These are phyloP conservation scores for Holacanthella duospinosa DNA, from an alignment of 2,888 invertebrate genomes.

Conservation along the genomic window DNA sequence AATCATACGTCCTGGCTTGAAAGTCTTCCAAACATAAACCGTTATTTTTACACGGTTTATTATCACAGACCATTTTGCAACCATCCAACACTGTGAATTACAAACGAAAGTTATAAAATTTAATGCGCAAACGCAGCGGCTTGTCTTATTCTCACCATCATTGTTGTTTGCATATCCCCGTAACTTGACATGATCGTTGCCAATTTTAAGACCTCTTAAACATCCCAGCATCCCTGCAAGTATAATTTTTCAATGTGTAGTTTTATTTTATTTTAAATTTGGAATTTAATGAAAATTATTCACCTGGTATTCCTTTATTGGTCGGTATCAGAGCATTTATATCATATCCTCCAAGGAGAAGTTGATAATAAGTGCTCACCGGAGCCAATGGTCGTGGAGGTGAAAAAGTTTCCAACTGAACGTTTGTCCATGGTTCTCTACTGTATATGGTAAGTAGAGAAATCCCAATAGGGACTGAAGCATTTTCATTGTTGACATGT, in stretches of 20 bases:
- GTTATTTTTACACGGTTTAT: conserved; percentile 74
- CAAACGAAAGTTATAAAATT: not conserved
- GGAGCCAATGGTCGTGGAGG: conserved; percentile 81
- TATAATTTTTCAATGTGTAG: not conserved
- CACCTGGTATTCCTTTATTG: conserved; percentile 49
- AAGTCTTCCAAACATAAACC: conserved; percentile 84
- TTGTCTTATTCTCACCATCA: conserved; percentile 13
- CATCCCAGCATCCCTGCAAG: conserved; percentile 21
- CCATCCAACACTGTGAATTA: conserved; percentile 48
- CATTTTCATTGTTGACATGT: conserved; percentile 68
- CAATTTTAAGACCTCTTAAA: conserved; percentile 72
- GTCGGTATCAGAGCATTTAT: conserved; percentile 57
- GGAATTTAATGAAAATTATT: not conserved
- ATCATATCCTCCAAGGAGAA: conserved; percentile 74
- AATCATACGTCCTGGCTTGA: conserved; percentile 69
- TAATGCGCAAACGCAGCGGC: too few relatives aligned
- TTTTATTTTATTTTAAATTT: not conserved
- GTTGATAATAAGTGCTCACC: conserved; percentile 77
- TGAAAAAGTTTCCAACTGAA: conserved; percentile 70
- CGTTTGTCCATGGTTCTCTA: conserved; percentile 76
- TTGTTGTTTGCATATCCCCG: conserved; percentile 24
- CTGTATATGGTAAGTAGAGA: conserved; percentile 63
- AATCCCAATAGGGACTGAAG: conserved; percentile 58
- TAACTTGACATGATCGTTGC: conserved; percentile 55
- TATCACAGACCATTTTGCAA: conserved; percentile 82